A percentile compares a stretch with the other conserved stretches of the same genome.
These are phyloP conservation scores for Danaus melanippus DNA, from an alignment of 1,140 invertebrate genomes.

Conservation along the genomic window DNA sequence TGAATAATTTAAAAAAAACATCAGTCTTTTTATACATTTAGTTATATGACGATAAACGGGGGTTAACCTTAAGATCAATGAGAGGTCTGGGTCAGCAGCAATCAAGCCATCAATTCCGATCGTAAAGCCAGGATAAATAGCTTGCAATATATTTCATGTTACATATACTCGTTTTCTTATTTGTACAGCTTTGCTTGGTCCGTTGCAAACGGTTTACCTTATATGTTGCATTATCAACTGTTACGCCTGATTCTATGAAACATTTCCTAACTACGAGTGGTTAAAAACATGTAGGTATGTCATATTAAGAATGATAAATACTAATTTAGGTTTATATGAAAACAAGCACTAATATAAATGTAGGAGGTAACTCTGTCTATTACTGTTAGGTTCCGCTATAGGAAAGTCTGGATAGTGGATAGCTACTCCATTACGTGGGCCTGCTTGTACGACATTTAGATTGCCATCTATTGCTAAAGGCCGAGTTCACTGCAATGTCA, in stretches of 20 bases:
- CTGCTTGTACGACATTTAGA: conserved; percentile 46
- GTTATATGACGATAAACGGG: conserved; percentile 26
- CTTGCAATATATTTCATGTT: too few relatives aligned
- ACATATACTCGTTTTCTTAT: too few relatives aligned
- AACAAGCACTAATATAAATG: conserved; percentile 18
- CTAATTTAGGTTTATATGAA: not conserved
- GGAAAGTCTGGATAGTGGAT: conserved; percentile 33
- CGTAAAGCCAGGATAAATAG: too few relatives aligned
- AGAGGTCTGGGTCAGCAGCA: conserved; percentile 35
- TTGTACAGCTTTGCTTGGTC: too few relatives aligned
- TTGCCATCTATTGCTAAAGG: conserved; percentile 40
- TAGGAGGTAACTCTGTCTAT: conserved; percentile 19
- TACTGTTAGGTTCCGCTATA: conserved; percentile 25
- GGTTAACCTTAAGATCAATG: conserved; percentile 27
- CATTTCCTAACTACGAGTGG: too few relatives aligned
- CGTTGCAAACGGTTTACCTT: too few relatives aligned
- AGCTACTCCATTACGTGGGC: conserved; percentile 53
- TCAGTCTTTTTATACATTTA: conserved; percentile 11
- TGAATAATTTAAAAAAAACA: too few relatives aligned
- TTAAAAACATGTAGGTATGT: too few relatives aligned
- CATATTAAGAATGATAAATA: too few relatives aligned
- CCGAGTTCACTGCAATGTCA: conserved; percentile 31
- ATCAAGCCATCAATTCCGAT: conserved; percentile 22
- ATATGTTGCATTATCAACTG: too few relatives aligned
- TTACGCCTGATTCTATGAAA: too few relatives aligned